Percentiles rank a stretch among this genome's conserved stretches.
phyloP scores from a whole-genome alignment of 2,797 vertebrate species.

The Graptemys geographica region DNA sequence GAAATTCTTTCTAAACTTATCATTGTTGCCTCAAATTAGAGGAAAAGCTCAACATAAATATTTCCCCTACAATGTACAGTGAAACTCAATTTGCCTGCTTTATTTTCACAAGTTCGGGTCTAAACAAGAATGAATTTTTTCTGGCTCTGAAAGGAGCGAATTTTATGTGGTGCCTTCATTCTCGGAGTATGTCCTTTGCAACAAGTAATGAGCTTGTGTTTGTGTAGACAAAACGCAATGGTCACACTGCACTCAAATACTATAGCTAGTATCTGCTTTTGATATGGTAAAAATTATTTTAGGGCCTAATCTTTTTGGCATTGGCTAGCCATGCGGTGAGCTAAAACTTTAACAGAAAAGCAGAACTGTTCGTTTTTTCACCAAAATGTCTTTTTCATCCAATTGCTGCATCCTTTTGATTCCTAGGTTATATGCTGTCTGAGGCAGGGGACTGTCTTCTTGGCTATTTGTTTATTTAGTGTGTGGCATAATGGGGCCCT shows the following conservation, averaged over 20 bases:
- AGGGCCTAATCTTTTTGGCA: neutral
- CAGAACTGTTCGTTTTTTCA: neutral
- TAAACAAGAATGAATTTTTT: constrained; percentile 43
- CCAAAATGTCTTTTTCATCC: neutral
- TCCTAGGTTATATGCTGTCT: neutral
- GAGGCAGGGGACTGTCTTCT: too few species aligned
- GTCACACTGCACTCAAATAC: neutral
- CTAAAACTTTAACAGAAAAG: neutral
- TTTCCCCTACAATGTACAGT: constrained; percentile 12
- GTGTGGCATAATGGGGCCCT: too few species aligned
- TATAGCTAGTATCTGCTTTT: neutral
- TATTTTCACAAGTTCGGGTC: constrained; percentile 22
- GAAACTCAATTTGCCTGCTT: neutral
- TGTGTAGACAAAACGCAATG: too few species aligned
- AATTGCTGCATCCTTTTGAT: neutral
- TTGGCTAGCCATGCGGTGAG: neutral
- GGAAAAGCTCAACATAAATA: constrained; percentile 41
- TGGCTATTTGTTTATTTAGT: too few species aligned
- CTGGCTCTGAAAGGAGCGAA: neutral
- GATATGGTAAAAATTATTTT: neutral
- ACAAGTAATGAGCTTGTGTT: neutral
- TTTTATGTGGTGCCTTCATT: neutral
- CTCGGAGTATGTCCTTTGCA: neutral
- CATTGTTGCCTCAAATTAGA: constrained; percentile 10
- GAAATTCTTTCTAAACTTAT: constrained; percentile 24